Evolutionary conservation across 2,888 invertebrate genomes (phyloP), one percentile per base, ranked within the genome.

Genomic region (Agrypnus murinus): DNA sequence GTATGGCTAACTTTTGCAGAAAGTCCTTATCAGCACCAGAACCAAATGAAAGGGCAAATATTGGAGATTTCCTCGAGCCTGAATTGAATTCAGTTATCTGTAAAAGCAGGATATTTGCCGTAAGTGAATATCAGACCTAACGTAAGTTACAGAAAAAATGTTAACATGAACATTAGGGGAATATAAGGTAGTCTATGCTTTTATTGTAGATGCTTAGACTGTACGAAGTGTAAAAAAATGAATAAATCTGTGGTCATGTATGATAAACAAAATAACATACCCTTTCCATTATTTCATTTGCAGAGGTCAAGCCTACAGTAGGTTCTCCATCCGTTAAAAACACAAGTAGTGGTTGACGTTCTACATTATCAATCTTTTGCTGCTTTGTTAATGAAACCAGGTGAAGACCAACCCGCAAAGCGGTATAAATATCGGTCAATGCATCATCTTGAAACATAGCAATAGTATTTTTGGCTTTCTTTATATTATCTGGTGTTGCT

Each of bases 21-120:
- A 93, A 91, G 19, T 87, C 84, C 77, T 90, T 88, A 81, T 93
- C 91, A 0, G 92, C 92, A 68, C 90, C 90, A 68, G 88, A 88
- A 1, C 93, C 93, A 79, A 93, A 93, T n/a, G 92, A 92, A 43
- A 94, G 86, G 0, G 90, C 89, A 81, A 90, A 92, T 65, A 93
- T 88, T 4, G 91, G 81, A 1, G 80, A 67, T 70, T 76, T 78
- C 14, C 62, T 82, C 4, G 80, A 76, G 10, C 87, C 87, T 19
- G 73, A 83, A 81, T 90, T 90, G 71, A 86, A 83, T 78, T 89
- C 88, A 0, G 86, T 85, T 10, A 83, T 76, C 81, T 82, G 31
- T 9, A 67, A 70, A 2, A 57, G 12, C 2, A 10, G 6, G 10
- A 46, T 17, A 17, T 14, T 45, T 45, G 45, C 14, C 17, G 10